phyloP scores from a whole-genome alignment of 2,113 vertebrate genomes.

The Psittacula cyanocephala region DNA sequence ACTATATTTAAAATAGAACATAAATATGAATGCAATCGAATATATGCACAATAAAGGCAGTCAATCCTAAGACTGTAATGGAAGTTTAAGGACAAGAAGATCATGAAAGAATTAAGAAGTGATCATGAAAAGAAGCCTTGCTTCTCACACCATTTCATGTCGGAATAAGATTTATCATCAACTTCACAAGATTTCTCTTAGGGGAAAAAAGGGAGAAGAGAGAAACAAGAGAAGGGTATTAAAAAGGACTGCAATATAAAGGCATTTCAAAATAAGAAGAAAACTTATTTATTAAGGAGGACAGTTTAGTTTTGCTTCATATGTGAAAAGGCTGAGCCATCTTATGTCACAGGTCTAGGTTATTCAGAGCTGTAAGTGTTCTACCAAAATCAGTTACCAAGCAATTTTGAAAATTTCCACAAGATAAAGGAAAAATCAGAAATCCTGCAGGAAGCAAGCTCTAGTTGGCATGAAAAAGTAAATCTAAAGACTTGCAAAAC shows the following conservation, averaged over 20 bases:
- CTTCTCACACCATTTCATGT: constrained; percentile 75
- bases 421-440: constrained; percentile 42
- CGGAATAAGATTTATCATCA: constrained; percentile 28
- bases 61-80: constrained; percentile 24
- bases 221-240: background rate
- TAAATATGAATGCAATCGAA: background rate
- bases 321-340: background rate
- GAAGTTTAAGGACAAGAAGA: constrained; percentile 37
- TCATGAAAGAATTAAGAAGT: constrained; percentile 24
- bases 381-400: background rate
- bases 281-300: background rate
- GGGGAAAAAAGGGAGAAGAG: background rate
- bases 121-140: constrained; percentile 69
- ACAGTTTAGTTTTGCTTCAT: background rate
- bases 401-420: background rate
- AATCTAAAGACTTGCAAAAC: constrained; percentile 48
- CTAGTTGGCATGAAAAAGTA: constrained; percentile 52
- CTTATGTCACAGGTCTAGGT: background rate
- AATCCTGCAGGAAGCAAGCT: constrained; percentile 79
- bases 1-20: constrained; percentile 73
- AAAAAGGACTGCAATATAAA: background rate
- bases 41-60: background rate
- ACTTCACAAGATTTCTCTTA: background rate
- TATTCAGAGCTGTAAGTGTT: background rate
- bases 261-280: background rate